phyloP scores from a whole-genome alignment of 2,888 invertebrate genomes.

The Cylloceria caligata region DNA sequence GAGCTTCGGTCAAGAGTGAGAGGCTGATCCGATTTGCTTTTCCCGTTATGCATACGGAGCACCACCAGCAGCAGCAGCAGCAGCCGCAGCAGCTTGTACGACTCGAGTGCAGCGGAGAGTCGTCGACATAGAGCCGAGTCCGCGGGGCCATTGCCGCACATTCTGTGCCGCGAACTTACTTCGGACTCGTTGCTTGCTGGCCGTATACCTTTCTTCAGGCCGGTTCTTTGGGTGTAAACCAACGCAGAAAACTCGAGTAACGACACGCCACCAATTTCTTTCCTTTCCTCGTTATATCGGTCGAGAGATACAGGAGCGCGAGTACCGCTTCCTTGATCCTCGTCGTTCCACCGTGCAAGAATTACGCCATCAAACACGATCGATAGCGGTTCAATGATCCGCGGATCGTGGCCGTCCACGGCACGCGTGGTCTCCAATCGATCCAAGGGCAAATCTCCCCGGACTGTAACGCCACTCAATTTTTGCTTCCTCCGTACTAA shows the following conservation, averaged over 20 bases:
- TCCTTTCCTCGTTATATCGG: slow-evolving; percentile 8
- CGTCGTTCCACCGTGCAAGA: slow-evolving; percentile 3
- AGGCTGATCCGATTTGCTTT: slow-evolving; percentile 82
- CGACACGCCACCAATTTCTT: neutral
- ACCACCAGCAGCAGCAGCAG: too few relatives aligned
- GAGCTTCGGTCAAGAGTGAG: slow-evolving; percentile 77
- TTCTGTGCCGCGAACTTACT: slow-evolving; percentile 27
- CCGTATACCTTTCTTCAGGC: slow-evolving; percentile 9
- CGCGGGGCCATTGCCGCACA: slow-evolving; percentile 33
- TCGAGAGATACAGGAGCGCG: neutral
- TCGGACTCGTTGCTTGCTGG: neutral
- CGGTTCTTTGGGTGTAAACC: neutral
- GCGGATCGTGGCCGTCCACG: slow-evolving; percentile 36
- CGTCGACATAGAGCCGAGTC: neutral
- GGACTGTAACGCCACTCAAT: slow-evolving; percentile 29
- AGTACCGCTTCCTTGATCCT: slow-evolving; percentile 1
- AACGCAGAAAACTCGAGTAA: neutral
- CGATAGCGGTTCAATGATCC: slow-evolving; percentile 64
- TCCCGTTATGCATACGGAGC: slow-evolving; percentile 77
- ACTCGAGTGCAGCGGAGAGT: neutral
- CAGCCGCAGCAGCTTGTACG: neutral
- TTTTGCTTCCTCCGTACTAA: neutral
- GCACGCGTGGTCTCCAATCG: slow-evolving; percentile 57
- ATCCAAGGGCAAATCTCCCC: slow-evolving; percentile 53
- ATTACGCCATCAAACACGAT: slow-evolving; percentile 58